Conservation (phyloP, 2,888 invertebrate species). For the Rhyacophila evoluta region DNA sequence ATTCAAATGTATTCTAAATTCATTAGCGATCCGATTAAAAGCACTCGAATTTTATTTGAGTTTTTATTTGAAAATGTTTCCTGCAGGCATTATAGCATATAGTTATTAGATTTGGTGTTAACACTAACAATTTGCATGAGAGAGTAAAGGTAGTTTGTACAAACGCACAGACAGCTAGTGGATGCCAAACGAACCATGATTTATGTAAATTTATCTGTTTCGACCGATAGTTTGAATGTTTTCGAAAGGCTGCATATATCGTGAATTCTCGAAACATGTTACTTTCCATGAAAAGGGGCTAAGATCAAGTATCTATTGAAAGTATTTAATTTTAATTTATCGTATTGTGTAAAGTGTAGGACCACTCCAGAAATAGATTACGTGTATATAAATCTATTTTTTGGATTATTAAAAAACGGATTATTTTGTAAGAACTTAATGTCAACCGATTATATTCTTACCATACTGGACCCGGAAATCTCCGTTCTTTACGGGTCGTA, state of each 20-base stretch:
- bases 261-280: no score
- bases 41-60: background rate
- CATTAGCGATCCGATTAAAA: background rate
- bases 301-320: no score
- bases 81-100: background rate
- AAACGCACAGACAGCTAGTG: slow-evolving; percentile 25
- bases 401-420: no score
- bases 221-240: background rate
- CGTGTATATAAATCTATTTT: no score
- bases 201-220: slow-evolving; percentile 49
- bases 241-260: background rate
- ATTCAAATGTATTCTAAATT: background rate
- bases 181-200: slow-evolving; percentile 49
- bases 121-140: slow-evolving; percentile 31
- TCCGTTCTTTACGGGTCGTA: no score
- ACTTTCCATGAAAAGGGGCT: no score
- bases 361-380: no score
- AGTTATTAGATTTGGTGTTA: slow-evolving; percentile 36
- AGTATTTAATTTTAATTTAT: no score
- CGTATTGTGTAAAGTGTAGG: no score
- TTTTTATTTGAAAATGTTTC: background rate
- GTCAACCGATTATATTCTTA: no score
- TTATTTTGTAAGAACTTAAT: no score
- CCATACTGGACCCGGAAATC: no score
- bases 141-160: slow-evolving; percentile 15